Evolutionary conservation across 2,888 invertebrate genomes (phyloP).

Genomic region (Rhagophthalmus giganteus): DNA sequence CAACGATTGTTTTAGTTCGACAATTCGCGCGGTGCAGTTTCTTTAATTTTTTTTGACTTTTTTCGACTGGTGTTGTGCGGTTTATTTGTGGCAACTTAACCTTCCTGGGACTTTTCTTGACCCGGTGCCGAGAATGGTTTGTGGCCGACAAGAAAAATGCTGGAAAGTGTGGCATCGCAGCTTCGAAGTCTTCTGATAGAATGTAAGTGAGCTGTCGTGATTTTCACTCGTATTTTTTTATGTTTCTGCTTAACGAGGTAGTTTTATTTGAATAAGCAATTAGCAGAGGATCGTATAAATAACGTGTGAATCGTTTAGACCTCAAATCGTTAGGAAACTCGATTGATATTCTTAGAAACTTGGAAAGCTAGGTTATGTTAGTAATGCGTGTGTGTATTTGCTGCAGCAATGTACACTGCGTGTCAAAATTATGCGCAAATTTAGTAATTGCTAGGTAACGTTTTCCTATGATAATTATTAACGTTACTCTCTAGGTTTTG

Average conservation of each 20-base stretch:
- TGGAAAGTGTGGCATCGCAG: conserved; percentile 31
- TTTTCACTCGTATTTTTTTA: not conserved
- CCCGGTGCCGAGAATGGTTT: conserved; percentile 25
- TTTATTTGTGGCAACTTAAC: conserved; percentile 30
- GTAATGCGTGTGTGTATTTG: conserved; percentile 6
- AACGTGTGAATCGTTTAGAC: conserved; percentile 49
- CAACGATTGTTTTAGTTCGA: conserved; percentile 19
- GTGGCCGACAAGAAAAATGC: conserved; percentile 17
- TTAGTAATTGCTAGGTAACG: too few relatives aligned
- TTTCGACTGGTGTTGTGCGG: conserved; percentile 14
- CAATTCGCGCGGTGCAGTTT: conserved; percentile 7
- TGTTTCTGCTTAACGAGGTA: not conserved
- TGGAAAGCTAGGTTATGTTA: conserved; percentile 34
- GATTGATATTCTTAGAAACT: not conserved
- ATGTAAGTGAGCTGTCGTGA: conserved; percentile 38
- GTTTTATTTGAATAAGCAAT: conserved; percentile 20
- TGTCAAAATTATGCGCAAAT: not conserved
- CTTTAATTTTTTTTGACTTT: conserved; percentile 12
- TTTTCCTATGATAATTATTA: too few relatives aligned
- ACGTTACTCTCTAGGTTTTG: too few relatives aligned
- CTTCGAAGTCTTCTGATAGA: conserved; percentile 43
- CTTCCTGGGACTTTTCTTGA: conserved; percentile 23
- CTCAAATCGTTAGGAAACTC: conserved; percentile 33
- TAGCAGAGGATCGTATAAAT: conserved; percentile 39
- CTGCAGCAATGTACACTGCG: conserved; percentile 5